Percentiles rank a stretch among this genome's conserved stretches.
Conservation (phyloP, 2,888 invertebrate species). For the Acleris laterana region DNA sequence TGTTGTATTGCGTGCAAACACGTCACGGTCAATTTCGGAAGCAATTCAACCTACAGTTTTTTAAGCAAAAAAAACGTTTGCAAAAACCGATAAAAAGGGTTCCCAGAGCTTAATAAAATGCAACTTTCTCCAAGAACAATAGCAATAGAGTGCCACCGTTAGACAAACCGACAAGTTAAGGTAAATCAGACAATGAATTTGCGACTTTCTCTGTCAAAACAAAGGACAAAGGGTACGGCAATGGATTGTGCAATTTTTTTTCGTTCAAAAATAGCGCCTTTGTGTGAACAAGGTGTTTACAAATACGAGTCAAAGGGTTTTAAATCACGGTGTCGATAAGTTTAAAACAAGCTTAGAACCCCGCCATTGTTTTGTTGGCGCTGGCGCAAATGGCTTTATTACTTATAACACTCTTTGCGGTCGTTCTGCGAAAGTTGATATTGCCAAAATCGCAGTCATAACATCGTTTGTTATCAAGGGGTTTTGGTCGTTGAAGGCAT, state of each 20-base stretch:
- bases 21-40: constrained; percentile 30
- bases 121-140: constrained; percentile 74
- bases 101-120: constrained; percentile 61
- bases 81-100: constrained; percentile 69
- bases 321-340: constrained; percentile 83
- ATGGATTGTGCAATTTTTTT: constrained; percentile 78
- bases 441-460: constrained; percentile 78
- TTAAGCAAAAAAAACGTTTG: constrained; percentile 45
- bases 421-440: constrained; percentile 75
- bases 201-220: constrained; percentile 64
- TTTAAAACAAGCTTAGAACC: constrained; percentile 82
- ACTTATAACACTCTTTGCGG: constrained; percentile 77
- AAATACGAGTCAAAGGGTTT: constrained; percentile 83
- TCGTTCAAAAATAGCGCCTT: constrained; percentile 72
- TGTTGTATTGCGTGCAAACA: constrained; percentile 28
- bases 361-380: constrained; percentile 79
- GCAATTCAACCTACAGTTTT: constrained; percentile 44
- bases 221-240: constrained; percentile 71
- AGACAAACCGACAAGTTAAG: constrained; percentile 57
- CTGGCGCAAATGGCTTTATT: constrained; percentile 83
- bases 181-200: constrained; percentile 49
- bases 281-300: constrained; percentile 78
- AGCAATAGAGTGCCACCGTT: constrained; percentile 57
- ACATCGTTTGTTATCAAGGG: constrained; percentile 72
- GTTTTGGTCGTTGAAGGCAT: constrained; percentile 28